These are phyloP conservation scores for Peromyscus eremicus DNA, from an alignment of 2,797 vertebrate genomes.

Conservation along the genomic window DNA sequence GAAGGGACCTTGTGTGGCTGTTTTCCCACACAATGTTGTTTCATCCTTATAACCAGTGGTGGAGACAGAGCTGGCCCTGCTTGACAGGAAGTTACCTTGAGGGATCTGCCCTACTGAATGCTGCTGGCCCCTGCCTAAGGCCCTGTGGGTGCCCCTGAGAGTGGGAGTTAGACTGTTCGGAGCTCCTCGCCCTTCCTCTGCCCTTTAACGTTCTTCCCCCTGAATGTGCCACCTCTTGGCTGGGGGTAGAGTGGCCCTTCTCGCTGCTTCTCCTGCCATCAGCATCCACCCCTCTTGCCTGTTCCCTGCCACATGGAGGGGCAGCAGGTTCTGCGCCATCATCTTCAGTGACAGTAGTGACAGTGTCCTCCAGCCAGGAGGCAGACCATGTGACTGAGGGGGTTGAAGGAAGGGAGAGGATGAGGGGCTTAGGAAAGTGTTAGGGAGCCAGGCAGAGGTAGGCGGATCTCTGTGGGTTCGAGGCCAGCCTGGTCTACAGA, in stretches of 20 bases:
- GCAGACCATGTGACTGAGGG: background rate
- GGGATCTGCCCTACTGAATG: background rate
- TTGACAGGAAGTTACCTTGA: background rate
- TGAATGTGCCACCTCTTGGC: no score
- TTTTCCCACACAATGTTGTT: background rate
- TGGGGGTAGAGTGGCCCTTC: background rate
- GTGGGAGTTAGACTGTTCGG: background rate
- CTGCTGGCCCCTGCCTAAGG: background rate
- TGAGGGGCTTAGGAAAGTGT: background rate
- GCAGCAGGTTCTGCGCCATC: background rate
- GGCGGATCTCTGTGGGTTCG: no score
- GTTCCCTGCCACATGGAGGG: slow-evolving; percentile 7
- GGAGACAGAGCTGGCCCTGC: background rate
- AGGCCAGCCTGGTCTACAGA: no score
- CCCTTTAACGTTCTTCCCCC: background rate
- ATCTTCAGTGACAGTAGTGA: background rate
- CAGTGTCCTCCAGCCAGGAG: background rate
- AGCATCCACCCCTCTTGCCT: background rate
- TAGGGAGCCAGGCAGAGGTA: no score
- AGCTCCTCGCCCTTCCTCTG: background rate
- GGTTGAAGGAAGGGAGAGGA: background rate
- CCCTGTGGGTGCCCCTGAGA: no score
- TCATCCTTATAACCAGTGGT: background rate
- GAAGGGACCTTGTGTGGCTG: background rate
- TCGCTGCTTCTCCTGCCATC: background rate